Evolutionary conservation across 2,888 invertebrate genomes (phyloP).

Genomic region (Tricholauxania praeusta): DNA sequence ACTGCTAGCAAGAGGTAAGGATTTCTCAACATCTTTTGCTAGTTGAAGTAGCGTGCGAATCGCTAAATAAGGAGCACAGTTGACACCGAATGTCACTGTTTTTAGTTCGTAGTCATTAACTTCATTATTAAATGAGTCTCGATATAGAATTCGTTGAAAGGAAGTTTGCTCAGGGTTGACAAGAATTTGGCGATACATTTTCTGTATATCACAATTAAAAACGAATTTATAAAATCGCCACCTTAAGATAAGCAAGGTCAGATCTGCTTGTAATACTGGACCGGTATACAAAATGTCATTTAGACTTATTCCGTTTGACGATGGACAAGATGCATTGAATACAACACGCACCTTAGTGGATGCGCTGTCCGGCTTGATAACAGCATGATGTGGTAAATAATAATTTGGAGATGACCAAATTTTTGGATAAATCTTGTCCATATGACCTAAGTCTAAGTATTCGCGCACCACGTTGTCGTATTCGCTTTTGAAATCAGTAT

Average conservation of each 20-base stretch:
- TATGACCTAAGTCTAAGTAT: slow-evolving; percentile 21
- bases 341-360: not conserved
- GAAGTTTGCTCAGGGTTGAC: not conserved
- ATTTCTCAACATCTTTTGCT: slow-evolving; percentile 30
- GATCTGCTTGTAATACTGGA: slow-evolving; percentile 26
- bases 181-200: slow-evolving; percentile 26
- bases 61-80: slow-evolving; percentile 37
- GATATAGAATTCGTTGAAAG: slow-evolving; percentile 26
- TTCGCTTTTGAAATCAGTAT: not conserved
- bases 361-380: not conserved
- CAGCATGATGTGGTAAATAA: slow-evolving; percentile 26
- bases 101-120: slow-evolving; percentile 25
- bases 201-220: slow-evolving; percentile 20
- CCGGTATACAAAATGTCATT: slow-evolving; percentile 30
- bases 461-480: slow-evolving; percentile 24
- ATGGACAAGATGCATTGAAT: slow-evolving; percentile 31
- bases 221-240: slow-evolving; percentile 12
- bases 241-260: not conserved
- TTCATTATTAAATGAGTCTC: not conserved
- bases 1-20: slow-evolving; percentile 29
- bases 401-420: too few relatives aligned
- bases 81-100: slow-evolving; percentile 38
- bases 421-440: not conserved
- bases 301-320: slow-evolving; percentile 18
- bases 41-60: slow-evolving; percentile 33